Conservation (phyloP, 2,888 invertebrate species). For the Scaptomyza polygonia region DNA sequence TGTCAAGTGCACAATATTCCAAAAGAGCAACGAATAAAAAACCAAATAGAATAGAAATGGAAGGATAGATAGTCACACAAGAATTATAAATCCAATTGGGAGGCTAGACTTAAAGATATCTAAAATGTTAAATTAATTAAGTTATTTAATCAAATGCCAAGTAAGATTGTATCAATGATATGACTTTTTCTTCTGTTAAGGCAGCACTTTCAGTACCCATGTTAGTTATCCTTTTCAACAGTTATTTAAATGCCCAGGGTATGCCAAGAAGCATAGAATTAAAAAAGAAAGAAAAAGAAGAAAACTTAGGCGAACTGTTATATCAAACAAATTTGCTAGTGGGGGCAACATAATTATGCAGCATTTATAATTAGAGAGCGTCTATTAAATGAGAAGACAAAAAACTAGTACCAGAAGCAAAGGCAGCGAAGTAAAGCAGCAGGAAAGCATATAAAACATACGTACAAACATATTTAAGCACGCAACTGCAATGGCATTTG, state of each 20-base stretch:
- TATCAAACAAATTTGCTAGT: conserved; percentile 27
- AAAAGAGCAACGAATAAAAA: conserved; percentile 25
- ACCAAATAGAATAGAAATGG: neutral
- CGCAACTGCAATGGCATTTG: conserved; percentile 68
- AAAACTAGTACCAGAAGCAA: conserved; percentile 4
- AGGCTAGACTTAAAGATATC: neutral
- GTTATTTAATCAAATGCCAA: no score
- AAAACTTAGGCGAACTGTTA: neutral
- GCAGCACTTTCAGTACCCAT: no score
- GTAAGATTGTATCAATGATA: no score
- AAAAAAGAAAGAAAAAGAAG: no score
- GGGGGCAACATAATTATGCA: conserved; percentile 62
- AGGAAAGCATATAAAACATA: neutral
- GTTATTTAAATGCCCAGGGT: neutral
- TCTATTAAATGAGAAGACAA: conserved; percentile 6
- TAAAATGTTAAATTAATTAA: no score
- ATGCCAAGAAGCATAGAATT: neutral
- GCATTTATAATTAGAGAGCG: conserved; percentile 33
- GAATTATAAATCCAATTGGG: conserved; percentile 3
- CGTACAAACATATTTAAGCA: conserved; percentile 42
- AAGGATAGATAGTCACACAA: neutral
- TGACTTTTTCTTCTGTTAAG: no score
- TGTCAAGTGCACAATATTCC: conserved; percentile 66
- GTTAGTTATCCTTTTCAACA: no score
- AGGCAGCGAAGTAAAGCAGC: neutral